Percentiles rank a stretch among this genome's conserved stretches.
These are phyloP conservation scores for Notoglanidium macrostoma DNA, from an alignment of 2,797 vertebrate species.

Conservation along the genomic window DNA sequence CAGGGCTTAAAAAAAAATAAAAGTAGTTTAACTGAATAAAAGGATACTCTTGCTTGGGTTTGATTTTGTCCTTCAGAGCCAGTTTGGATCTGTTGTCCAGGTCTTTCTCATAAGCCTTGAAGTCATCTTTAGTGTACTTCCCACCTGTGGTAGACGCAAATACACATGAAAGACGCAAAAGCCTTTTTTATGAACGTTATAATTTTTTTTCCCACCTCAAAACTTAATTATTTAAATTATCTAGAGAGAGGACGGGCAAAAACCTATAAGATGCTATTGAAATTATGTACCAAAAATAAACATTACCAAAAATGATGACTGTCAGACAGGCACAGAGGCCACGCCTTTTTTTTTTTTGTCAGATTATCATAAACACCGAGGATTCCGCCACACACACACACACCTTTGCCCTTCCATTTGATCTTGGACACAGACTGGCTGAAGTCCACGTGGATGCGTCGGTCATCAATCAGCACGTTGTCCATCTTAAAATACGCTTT, in stretches of 20 bases:
- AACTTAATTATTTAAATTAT: too few relatives aligned
- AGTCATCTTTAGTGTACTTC: slow-evolving; percentile 92
- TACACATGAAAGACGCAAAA: background rate
- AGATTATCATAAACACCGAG: background rate
- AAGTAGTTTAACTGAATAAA: slow-evolving; percentile 21
- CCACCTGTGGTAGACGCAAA: slow-evolving; percentile 75
- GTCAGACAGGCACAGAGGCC: too few relatives aligned
- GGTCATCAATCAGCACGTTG: slow-evolving; percentile 96
- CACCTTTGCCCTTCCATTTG: slow-evolving; percentile 97
- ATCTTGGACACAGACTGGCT: slow-evolving; percentile 97
- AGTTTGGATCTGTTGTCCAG: slow-evolving; percentile 82
- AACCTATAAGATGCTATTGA: background rate
- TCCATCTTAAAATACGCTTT: slow-evolving; percentile 99
- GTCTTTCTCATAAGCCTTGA: slow-evolving; percentile 93
- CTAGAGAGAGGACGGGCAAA: background rate
- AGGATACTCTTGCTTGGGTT: slow-evolving; percentile 95
- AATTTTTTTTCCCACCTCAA: too few relatives aligned
- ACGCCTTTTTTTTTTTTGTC: too few relatives aligned
- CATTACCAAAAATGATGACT: background rate
- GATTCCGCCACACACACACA: background rate
- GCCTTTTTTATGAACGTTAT: background rate
- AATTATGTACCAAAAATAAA: background rate
- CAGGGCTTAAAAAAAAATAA: background rate
- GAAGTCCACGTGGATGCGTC: slow-evolving; percentile 96
- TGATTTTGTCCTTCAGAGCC: slow-evolving; percentile 88